Conservation (phyloP, 2,113 vertebrate genomes). For the Trogon surrucura region DNA sequence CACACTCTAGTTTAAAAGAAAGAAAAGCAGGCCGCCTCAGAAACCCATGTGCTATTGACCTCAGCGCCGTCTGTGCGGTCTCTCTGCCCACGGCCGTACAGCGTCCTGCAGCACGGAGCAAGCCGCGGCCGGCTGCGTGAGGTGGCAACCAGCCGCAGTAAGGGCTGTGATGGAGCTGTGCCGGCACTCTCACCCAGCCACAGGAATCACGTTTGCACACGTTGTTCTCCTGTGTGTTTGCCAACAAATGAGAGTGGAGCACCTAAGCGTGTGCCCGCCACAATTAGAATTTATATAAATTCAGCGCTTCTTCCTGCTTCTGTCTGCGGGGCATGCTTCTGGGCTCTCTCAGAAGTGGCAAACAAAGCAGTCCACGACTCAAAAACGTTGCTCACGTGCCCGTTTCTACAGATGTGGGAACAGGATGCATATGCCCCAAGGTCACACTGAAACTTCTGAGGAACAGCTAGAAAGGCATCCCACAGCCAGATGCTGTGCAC, state of each 20-base stretch:
- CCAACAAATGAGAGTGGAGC: neutral
- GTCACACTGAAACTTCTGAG: neutral
- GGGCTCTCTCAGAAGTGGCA: neutral
- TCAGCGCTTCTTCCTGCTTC: neutral
- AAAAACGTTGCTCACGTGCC: neutral
- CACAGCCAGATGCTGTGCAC: neutral
- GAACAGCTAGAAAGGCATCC: neutral
- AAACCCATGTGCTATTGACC: rapidly evolving
- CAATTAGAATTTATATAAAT: neutral
- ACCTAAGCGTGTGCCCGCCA: neutral
- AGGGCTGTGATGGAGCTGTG: rapidly evolving
- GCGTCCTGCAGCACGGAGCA: rapidly evolving
- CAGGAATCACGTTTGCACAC: neutral
- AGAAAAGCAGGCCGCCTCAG: neutral
- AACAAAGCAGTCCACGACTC: neutral
- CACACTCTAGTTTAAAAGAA: neutral
- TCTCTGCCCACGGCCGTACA: rapidly evolving
- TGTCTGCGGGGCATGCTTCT: neutral
- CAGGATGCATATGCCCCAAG: neutral
- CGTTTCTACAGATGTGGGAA: neutral
- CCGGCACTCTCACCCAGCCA: neutral
- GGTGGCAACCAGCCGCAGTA: rapidly evolving
- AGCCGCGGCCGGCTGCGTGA: rapidly evolving
- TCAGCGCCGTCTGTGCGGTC: rapidly evolving
- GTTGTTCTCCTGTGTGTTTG: neutral